phyloP scores from a whole-genome alignment of 2,113 vertebrate species.

The Acrocephalus arundinaceus region DNA sequence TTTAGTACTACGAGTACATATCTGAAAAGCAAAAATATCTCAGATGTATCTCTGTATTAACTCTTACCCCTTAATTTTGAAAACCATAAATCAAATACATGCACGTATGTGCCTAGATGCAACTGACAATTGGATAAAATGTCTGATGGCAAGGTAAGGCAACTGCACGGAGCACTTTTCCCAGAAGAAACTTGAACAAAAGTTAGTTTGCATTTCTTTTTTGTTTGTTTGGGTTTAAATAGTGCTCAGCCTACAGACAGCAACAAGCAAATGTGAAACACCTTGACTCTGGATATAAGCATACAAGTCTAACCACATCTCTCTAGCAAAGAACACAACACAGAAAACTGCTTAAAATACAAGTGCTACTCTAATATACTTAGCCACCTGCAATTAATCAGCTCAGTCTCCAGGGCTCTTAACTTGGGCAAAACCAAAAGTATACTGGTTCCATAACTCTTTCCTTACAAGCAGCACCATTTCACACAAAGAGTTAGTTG shows the following conservation, averaged over 20 bases:
- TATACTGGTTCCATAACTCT: background rate
- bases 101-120: rapidly evolving
- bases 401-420: background rate
- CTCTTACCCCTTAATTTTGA: background rate
- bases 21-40: background rate
- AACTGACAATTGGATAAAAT: background rate
- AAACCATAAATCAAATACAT: background rate
- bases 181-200: background rate
- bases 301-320: background rate
- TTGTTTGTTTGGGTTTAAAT: background rate
- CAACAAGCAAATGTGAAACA: background rate
- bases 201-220: background rate
- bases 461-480: background rate
- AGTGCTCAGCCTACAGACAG: background rate
- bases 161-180: background rate
- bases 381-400: background rate
- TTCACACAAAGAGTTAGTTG: background rate
- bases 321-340: background rate
- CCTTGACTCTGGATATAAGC: background rate
- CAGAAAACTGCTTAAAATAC: background rate
- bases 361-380: background rate
- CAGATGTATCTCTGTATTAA: background rate
- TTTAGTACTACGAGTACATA: background rate
- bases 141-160: background rate
- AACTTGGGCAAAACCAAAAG: background rate